A percentile compares a stretch with the other conserved stretches of the same genome.
Conservation (phyloP, 2,888 invertebrate genomes). For the Tetramorium bicarinatum region DNA sequence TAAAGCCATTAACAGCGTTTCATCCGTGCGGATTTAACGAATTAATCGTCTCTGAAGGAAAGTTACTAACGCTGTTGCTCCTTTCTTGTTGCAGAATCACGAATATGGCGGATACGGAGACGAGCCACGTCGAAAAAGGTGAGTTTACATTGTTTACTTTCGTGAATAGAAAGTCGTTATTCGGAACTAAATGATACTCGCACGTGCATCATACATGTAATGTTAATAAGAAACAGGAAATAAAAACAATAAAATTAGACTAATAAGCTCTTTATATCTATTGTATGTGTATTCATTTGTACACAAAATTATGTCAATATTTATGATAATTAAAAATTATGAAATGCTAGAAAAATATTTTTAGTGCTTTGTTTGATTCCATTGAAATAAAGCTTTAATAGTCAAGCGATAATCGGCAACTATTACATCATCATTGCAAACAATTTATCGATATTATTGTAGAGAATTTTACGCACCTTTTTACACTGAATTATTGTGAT, state of each 20-base stretch:
- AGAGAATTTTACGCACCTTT: background rate
- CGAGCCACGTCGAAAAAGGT: conserved; percentile 86
- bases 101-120: conserved; percentile 86
- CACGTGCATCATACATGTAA: background rate
- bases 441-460: background rate
- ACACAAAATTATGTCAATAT: background rate
- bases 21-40: background rate
- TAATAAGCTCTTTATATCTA: background rate
- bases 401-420: background rate
- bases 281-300: background rate
- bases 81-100: conserved; percentile 83
- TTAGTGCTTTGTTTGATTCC: background rate
- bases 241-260: background rate
- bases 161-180: background rate
- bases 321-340: background rate
- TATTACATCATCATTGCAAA: background rate
- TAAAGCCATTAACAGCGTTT: conserved; percentile 19
- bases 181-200: background rate
- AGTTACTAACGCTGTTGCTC: conserved; percentile 35
- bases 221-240: background rate
- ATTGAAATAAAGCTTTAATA: background rate
- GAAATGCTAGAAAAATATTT: background rate
- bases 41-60: background rate
- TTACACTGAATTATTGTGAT: background rate
- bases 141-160: conserved; percentile 51